These are phyloP conservation scores for Phalacrocorax carbo DNA, from an alignment of 2,113 vertebrate species.

Conservation along the genomic window DNA sequence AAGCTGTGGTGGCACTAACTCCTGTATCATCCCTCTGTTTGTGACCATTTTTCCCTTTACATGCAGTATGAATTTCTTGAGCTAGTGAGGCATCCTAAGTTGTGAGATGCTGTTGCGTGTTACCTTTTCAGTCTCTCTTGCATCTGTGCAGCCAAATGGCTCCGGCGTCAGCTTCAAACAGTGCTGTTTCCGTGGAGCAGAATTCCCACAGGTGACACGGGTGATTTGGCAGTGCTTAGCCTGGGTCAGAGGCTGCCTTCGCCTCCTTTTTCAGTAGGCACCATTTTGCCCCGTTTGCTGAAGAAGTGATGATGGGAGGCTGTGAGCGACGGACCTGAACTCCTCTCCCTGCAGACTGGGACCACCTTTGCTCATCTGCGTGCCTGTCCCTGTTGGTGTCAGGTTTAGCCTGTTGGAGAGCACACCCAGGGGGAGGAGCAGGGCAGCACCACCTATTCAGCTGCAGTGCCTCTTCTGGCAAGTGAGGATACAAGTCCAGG, in stretches of 20 bases:
- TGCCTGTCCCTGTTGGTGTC: accelerated
- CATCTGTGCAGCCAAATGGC: neutral
- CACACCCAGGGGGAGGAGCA: neutral
- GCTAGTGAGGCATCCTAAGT: neutral
- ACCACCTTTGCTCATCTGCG: accelerated
- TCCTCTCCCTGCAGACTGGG: too few species aligned
- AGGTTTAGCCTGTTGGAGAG: neutral
- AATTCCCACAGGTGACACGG: neutral
- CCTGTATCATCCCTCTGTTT: too few species aligned
- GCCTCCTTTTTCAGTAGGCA: neutral
- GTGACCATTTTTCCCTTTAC: neutral
- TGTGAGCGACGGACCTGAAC: neutral
- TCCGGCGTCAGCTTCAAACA: neutral
- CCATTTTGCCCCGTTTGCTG: neutral
- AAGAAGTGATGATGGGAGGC: neutral
- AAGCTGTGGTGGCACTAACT: neutral
- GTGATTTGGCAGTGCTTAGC: neutral
- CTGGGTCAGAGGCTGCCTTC: neutral
- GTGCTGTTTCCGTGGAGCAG: neutral
- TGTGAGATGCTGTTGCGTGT: neutral
- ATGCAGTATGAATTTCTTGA: accelerated
- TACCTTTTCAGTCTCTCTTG: neutral
- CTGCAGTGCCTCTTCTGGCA: neutral
- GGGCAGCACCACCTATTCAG: neutral
- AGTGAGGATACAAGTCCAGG: neutral